phyloP scores from a whole-genome alignment of 2,888 invertebrate species.

The Agrilus cyanescens region DNA sequence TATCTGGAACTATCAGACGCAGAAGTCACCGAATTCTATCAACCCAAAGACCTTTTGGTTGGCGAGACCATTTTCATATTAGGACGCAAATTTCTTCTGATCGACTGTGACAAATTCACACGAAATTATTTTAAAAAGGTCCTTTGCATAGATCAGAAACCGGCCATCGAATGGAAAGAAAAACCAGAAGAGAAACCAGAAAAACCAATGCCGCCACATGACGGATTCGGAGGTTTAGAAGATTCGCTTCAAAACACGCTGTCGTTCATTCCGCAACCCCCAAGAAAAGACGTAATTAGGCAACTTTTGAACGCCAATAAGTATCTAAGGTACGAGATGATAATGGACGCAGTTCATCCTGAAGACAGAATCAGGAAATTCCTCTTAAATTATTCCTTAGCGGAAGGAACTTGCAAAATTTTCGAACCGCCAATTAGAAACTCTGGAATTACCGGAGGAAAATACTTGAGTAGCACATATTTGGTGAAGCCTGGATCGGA shows the following conservation, averaged over 20 bases:
- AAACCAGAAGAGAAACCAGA: slow-evolving; percentile 21
- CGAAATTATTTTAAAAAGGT: slow-evolving; percentile 51
- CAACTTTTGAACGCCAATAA: slow-evolving; percentile 62
- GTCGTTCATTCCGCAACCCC: slow-evolving; percentile 57
- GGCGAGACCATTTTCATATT: slow-evolving; percentile 60
- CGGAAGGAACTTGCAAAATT: slow-evolving; percentile 64
- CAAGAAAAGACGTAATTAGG: slow-evolving; percentile 62
- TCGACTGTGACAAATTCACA: slow-evolving; percentile 72
- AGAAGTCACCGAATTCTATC: slow-evolving; percentile 66
- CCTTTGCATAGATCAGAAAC: slow-evolving; percentile 35
- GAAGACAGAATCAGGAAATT: slow-evolving; percentile 68
- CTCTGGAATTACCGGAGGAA: slow-evolving; percentile 65
- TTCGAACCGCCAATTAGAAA: slow-evolving; percentile 60
- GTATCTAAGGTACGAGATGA: slow-evolving; percentile 50
- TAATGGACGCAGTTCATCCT: slow-evolving; percentile 65
- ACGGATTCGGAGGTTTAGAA: slow-evolving; percentile 64
- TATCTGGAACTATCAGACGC: slow-evolving; percentile 57
- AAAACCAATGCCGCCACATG: slow-evolving; percentile 48
- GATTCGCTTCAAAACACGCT: slow-evolving; percentile 65
- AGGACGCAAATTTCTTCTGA: slow-evolving; percentile 59
- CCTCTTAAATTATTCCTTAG: slow-evolving; percentile 61
- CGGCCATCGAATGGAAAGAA: slow-evolving; percentile 27
- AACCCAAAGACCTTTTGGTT: slow-evolving; percentile 63
- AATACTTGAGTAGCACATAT: slow-evolving; percentile 55
- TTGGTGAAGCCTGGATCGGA: slow-evolving; percentile 58